Evolutionary conservation across 2,888 invertebrate species (phyloP), one percentile per base, ranked within the genome.

Genomic region (Oscheius sp.): DNA sequence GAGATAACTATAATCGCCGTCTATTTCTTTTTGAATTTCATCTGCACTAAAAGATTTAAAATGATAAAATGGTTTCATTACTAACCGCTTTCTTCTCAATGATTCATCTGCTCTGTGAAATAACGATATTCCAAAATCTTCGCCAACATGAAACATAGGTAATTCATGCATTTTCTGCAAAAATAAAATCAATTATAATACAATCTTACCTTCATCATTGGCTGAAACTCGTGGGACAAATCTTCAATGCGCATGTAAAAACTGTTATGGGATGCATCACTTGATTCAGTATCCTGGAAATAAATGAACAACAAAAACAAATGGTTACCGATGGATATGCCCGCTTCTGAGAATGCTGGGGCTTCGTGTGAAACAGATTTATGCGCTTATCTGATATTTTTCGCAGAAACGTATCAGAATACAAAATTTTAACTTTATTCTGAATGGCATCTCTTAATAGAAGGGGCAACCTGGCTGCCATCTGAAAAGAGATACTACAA

Each of bases 1-100:
- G 5, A 41, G 21, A 35, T 41, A 41, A 3, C 21, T 21, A 18
- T 23, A 18, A 69, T 59, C 58, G 43, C 49, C 45, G 7, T 52
- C 52, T 6, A 23, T 23, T 23, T 70, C 70, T 25, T 72, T 27
- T 35, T 56, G 27, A 3, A 72, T 13, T 46, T 72, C 72, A 16
- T 41, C 25, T 55, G 13, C 18, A 18, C 72, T 72, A 56, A 35
- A 72, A 53, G 7, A 53, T 12, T 27, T 52, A 1, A 27, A 16
- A 46, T 59, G 23, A 9, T 6, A 35, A 35, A 35, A 6, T 35
- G 3, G 35, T 35, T 35, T 3, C 9, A 35, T 35, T n/a, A n/a
- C n/a, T n/a, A 12, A 72, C 72, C 66, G 46, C 52, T 16, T 66
- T 12, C 13, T 13, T 35, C 21, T 49, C 35, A 27, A 41, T 23